Base-by-base conservation (phyloP, 2,113 vertebrate species). In the Sialia sialis region DNA sequence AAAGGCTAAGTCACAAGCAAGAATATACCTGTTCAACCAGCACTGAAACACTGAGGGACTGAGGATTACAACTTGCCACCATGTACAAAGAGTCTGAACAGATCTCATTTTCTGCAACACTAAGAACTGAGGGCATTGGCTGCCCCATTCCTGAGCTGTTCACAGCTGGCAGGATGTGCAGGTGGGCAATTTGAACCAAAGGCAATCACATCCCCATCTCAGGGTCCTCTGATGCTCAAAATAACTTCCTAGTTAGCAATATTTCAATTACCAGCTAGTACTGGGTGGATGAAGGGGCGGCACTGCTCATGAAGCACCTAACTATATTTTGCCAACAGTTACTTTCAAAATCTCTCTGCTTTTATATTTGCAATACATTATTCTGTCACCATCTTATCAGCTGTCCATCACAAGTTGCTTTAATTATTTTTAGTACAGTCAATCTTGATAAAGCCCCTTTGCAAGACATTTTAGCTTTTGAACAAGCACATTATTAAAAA, bases 1-100 rank as follows among this genome's bases (percentile, higher is more conserved):
- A 78, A 83, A 93, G 64, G 4, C 0, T 16, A 41, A 81, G 56
- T 72, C 60, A 67, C 52, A 78, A 74, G 60, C 30, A 81, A 62
- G 62, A 66, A n/a, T 25, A 20, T 10, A 88, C 83, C 49, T 63
- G 58, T 41, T 46, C 62, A 60, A 32, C 18, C 67, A 36, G 23
- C 1, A n/a, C 21, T 12, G 56, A 64, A 39, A 73, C 3, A 49
- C 4, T 30, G 23, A 62, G n/a, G 48, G 62, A 51, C 46, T 0
- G 1, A 77, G 59, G 22, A 64, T 3, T 36, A 41, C 0, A 0
- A 30, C 25, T 26, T 48, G 13, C 51, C 63, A 48, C 7, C 23
- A 43, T 25, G 11, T 4, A 67, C 19, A 29, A 32, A 16, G 44
- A 48, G 21, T 30, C 48, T 22, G 56, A 46, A 43, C 8, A 38